Conservation (phyloP, 2,888 invertebrate species). For the Yponomeuta sedellus region DNA sequence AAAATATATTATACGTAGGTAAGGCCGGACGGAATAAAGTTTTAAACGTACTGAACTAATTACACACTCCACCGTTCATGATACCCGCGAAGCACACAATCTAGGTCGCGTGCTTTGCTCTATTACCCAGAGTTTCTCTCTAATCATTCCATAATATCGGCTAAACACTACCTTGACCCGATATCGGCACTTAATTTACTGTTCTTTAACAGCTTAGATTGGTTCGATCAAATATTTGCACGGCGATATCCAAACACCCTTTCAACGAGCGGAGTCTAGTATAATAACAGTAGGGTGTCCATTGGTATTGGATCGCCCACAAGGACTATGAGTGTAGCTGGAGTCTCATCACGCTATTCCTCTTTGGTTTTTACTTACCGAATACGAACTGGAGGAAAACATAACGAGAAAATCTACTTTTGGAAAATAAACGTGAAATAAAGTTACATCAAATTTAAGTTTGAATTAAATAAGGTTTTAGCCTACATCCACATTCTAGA, state of each 20-base stretch:
- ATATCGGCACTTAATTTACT: conserved; percentile 30
- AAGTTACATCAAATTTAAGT: too few relatives aligned
- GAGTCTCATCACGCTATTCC: neutral
- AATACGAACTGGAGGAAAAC: neutral
- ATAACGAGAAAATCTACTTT: too few relatives aligned
- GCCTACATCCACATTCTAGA: too few relatives aligned
- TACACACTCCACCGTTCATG: neutral
- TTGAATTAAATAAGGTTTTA: neutral
- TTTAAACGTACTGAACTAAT: neutral
- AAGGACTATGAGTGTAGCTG: too few relatives aligned
- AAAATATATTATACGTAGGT: neutral
- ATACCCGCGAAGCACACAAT: conserved; percentile 6
- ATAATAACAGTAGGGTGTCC: neutral
- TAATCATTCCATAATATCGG: conserved; percentile 50
- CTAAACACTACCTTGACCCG: conserved; percentile 53
- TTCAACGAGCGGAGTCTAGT: neutral
- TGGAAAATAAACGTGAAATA: too few relatives aligned
- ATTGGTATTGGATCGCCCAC: neutral
- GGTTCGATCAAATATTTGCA: neutral
- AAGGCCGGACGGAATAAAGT: neutral
- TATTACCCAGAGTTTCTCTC: conserved; percentile 43
- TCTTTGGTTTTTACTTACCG: neutral
- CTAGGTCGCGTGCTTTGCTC: conserved; percentile 12
- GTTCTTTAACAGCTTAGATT: conserved; percentile 15
- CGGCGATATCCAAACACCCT: neutral